These are phyloP conservation scores for Megaleporinus macrocephalus DNA, from an alignment of 2,113 vertebrate species.

Conservation along the genomic window DNA sequence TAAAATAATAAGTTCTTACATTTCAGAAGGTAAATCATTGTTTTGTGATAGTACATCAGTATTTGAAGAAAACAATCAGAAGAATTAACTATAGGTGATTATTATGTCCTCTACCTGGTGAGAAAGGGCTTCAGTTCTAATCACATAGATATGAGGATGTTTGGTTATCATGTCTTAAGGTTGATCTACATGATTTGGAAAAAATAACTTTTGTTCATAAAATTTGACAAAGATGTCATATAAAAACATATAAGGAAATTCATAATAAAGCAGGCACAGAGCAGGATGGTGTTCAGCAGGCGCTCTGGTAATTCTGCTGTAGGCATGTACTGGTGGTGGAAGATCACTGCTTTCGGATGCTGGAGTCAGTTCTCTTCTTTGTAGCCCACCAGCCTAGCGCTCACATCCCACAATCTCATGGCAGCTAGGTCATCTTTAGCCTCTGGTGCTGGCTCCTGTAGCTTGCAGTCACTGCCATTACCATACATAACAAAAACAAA, in stretches of 20 bases:
- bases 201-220: too few relatives aligned
- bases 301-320: neutral
- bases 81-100: too few relatives aligned
- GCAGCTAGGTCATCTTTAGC: conserved; percentile 59
- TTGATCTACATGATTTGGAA: neutral
- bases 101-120: too few relatives aligned
- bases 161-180: neutral
- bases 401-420: conserved; percentile 58
- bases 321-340: conserved; percentile 27
- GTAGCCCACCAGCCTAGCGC: conserved; percentile 54
- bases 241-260: neutral
- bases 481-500: conserved; percentile 1
- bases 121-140: neutral
- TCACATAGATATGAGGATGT: neutral
- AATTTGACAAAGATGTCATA: neutral
- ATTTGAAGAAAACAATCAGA: too few relatives aligned
- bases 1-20: too few relatives aligned
- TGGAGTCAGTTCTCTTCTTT: conserved; percentile 38
- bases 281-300: neutral
- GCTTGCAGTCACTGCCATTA: conserved; percentile 54
- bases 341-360: neutral
- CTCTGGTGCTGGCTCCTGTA: conserved; percentile 53
- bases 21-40: too few relatives aligned
- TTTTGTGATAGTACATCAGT: too few relatives aligned
- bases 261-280: neutral